Evolutionary conservation across 2,888 invertebrate genomes (phyloP).

Genomic region (Thumatha senex): DNA sequence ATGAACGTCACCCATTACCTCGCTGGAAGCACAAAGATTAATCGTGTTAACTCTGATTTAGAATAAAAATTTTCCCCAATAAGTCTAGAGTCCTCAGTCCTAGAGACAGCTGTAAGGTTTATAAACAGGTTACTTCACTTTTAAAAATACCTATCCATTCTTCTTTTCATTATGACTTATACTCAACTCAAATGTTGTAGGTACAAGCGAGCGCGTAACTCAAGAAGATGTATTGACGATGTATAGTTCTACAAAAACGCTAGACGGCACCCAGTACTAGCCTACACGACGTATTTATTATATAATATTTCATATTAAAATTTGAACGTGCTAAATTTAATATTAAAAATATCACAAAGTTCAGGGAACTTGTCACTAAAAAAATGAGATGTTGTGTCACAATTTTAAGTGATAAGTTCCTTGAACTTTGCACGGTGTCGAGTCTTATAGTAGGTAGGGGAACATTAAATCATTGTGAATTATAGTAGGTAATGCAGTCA

Average conservation of each 20-base stretch:
- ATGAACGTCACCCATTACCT: slow-evolving; percentile 33
- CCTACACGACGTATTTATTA: neutral
- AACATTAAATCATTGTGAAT: slow-evolving; percentile 11
- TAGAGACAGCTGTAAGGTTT: slow-evolving; percentile 54
- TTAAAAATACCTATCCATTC: slow-evolving; percentile 43
- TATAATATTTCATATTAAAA: neutral
- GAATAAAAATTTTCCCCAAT: slow-evolving; percentile 36
- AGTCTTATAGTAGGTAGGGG: neutral
- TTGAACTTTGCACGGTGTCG: neutral
- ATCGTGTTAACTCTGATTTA: slow-evolving; percentile 47
- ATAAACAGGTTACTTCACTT: slow-evolving; percentile 54
- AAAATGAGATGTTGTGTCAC: neutral
- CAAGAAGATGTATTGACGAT: neutral
- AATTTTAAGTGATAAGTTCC: neutral
- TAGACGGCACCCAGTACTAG: neutral
- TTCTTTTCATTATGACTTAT: slow-evolving; percentile 51
- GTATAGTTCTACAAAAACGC: neutral
- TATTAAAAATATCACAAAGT: neutral
- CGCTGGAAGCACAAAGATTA: slow-evolving; percentile 40
- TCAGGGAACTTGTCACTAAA: slow-evolving; percentile 1
- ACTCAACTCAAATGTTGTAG: slow-evolving; percentile 35
- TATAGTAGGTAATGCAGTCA: slow-evolving; percentile 22
- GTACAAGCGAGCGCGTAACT: slow-evolving; percentile 1
- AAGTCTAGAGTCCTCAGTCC: slow-evolving; percentile 41
- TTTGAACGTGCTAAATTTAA: too few species aligned